phyloP scores from a whole-genome alignment of 2,113 vertebrate genomes.

The Oncorhynchus clarkii region DNA sequence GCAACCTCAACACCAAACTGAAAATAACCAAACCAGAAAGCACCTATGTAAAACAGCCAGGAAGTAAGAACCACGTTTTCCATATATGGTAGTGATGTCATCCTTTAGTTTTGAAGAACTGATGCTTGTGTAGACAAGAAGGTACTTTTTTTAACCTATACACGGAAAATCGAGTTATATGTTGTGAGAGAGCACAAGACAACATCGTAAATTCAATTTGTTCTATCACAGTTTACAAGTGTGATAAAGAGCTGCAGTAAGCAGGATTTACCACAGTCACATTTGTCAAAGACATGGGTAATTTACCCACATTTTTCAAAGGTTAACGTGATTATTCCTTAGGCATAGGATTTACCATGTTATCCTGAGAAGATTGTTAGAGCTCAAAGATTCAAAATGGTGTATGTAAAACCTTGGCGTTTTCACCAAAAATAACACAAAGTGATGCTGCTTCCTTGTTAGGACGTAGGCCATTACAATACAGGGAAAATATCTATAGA shows the following conservation, averaged over 20 bases:
- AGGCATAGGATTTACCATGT: conserved; percentile 2
- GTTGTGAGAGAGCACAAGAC: no score
- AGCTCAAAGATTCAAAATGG: neutral
- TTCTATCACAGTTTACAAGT: no score
- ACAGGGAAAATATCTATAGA: conserved; percentile 31
- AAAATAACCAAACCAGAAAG: no score
- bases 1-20: no score
- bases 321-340: neutral
- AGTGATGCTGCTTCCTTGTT: conserved; percentile 10
- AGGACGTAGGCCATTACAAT: conserved; percentile 23
- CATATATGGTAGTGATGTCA: no score
- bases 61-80: no score
- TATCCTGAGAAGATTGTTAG: neutral
- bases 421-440: conserved; percentile 4
- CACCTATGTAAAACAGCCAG: no score
- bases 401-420: neutral
- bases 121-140: no score
- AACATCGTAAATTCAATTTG: no score
- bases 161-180: no score
- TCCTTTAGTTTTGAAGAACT: no score
- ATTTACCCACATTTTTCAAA: neutral
- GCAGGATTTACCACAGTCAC: neutral
- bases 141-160: no score
- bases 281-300: conserved; percentile 12
- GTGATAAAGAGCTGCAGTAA: conserved; percentile 4